phyloP scores from a whole-genome alignment of 2,888 invertebrate species.

The Melinaea marsaeus region DNA sequence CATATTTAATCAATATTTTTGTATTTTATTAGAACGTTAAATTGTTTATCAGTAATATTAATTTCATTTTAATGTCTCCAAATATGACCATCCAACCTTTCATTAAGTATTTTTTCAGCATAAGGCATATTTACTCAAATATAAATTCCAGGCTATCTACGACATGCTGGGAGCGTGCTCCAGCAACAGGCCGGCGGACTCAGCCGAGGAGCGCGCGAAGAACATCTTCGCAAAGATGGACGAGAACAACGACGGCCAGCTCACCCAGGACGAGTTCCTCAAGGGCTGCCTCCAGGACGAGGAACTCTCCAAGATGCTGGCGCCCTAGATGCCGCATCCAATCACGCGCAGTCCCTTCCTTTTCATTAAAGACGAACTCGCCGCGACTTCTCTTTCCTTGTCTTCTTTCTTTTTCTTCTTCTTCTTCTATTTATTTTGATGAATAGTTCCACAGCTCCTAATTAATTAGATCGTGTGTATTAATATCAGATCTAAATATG shows the following conservation, averaged over 20 bases:
- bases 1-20: no score
- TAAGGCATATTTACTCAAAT: not conserved
- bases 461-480: no score
- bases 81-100: no score
- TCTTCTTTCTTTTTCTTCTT: no score
- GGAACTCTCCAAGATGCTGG: conserved; percentile 95
- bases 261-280: conserved; percentile 98
- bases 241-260: conserved; percentile 98
- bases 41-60: no score
- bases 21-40: no score
- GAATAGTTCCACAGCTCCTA: no score
- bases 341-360: conserved; percentile 23
- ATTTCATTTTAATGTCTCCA: no score
- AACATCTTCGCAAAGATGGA: conserved; percentile 99
- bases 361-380: conserved; percentile 42
- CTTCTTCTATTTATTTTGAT: no score
- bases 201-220: conserved; percentile 98
- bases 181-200: conserved; percentile 95
- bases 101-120: no score
- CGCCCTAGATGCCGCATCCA: conserved; percentile 82
- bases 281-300: conserved; percentile 98
- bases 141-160: conserved; percentile 93
- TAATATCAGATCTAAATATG: conserved; percentile 17
- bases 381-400: conserved; percentile 44
- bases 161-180: conserved; percentile 99